Conservation (phyloP, 2,888 invertebrate genomes). For the Chirona hameri region DNA sequence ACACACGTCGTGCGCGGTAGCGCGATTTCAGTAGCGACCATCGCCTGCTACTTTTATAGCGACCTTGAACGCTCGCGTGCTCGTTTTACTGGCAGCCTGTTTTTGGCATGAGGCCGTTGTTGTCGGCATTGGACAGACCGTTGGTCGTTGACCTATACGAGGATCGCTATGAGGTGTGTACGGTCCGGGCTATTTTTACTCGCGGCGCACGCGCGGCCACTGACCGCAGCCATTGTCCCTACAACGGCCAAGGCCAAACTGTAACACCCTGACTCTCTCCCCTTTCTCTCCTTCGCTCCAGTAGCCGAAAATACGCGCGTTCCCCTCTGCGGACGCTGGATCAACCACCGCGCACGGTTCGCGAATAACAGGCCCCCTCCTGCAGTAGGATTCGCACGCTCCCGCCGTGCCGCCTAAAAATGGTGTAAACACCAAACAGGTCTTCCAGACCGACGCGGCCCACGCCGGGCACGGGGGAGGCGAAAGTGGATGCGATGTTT, state of each 20-base stretch:
- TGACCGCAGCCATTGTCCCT: neutral
- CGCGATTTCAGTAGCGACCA: too few relatives aligned
- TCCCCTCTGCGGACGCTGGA: neutral
- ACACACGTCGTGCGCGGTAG: too few relatives aligned
- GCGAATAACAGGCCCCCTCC: neutral
- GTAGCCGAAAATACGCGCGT: neutral
- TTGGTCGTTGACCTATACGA: neutral
- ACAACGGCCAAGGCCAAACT: neutral
- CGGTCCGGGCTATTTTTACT: neutral
- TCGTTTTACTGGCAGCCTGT: too few relatives aligned
- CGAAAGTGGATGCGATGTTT: neutral
- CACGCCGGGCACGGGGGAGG: neutral
- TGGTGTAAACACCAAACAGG: conserved; percentile 24
- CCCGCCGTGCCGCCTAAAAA: neutral
- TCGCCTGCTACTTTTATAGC: too few relatives aligned
- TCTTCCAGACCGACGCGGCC: neutral
- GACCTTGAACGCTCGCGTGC: too few relatives aligned
- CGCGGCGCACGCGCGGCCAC: neutral
- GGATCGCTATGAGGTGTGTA: neutral
- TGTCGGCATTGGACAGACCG: neutral
- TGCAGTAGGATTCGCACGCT: neutral
- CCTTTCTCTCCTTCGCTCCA: neutral
- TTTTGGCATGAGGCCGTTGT: neutral
- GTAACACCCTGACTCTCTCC: neutral
- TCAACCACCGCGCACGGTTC: neutral